Evolutionary conservation across 2,113 vertebrate species (phyloP).

Genomic region (Xenopus borealis): DNA sequence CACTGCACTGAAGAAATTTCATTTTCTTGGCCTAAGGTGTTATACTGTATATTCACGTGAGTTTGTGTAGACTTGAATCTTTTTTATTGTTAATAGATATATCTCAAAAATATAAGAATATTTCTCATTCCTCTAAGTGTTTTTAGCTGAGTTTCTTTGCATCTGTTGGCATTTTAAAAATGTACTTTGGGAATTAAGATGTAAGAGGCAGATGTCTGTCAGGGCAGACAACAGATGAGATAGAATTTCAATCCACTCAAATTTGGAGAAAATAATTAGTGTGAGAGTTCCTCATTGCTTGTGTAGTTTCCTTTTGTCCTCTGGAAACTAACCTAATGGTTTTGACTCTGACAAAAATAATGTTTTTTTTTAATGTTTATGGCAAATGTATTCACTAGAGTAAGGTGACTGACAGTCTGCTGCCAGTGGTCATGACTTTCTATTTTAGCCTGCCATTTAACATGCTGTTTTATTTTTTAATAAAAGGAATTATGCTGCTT

Average conservation of each 20-base stretch:
- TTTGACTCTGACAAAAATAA: constrained; percentile 52
- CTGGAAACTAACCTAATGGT: constrained; percentile 47
- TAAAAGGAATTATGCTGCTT: constrained; percentile 48
- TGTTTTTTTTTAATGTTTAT: constrained; percentile 55
- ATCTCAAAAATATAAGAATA: fast-evolving
- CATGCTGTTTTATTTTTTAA: constrained; percentile 53
- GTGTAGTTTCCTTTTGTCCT: constrained; percentile 46
- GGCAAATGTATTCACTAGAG: constrained; percentile 56
- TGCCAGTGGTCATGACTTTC: constrained; percentile 47
- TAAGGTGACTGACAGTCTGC: constrained; percentile 52
- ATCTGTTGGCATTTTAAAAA: constrained; percentile 51
- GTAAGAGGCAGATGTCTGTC: constrained; percentile 48
- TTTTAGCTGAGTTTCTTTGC: constrained; percentile 29
- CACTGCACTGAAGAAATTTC: too few species aligned
- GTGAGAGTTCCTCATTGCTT: constrained; percentile 41
- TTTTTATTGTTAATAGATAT: too few species aligned
- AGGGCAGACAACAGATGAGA: constrained; percentile 46
- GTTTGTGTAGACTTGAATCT: too few species aligned
- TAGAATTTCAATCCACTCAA: constrained; percentile 42
- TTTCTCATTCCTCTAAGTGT: neutral
- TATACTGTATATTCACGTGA: too few species aligned
- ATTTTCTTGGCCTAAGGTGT: too few species aligned
- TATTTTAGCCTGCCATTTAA: constrained; percentile 51
- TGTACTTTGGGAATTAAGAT: constrained; percentile 18
- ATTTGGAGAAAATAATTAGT: constrained; percentile 47